These are phyloP conservation scores for Aporophyla lueneburgensis DNA, from an alignment of 2,888 invertebrate genomes.

Conservation along the genomic window DNA sequence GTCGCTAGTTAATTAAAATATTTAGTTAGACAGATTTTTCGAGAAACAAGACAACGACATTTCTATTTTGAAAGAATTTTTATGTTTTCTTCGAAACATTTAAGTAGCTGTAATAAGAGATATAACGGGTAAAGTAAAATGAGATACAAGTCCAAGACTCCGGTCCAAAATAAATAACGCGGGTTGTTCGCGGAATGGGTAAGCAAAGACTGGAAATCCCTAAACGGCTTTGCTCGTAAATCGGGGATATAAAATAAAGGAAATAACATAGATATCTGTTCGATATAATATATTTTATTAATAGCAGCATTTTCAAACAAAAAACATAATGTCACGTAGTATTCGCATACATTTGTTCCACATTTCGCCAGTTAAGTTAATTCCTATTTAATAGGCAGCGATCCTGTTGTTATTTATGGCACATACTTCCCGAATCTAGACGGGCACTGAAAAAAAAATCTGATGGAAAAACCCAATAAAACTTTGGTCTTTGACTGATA, in stretches of 20 bases:
- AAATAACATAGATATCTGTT: conserved; percentile 45
- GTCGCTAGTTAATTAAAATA: background rate
- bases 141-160: conserved; percentile 65
- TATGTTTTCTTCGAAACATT: background rate
- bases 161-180: conserved; percentile 69
- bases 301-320: background rate
- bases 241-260: conserved; percentile 62
- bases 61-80: background rate
- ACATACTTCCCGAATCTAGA: background rate
- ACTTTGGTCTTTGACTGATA: no score
- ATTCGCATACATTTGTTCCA: background rate
- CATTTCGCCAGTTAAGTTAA: background rate
- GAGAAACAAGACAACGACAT: background rate
- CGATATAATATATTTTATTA: conserved; percentile 1
- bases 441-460: background rate
- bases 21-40: background rate
- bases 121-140: conserved; percentile 52
- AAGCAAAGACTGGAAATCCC: conserved; percentile 70
- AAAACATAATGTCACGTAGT: background rate
- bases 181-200: conserved; percentile 69
- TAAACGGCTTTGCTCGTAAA: conserved; percentile 67
- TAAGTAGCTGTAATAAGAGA: conserved; percentile 12
- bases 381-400: background rate
- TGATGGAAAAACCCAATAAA: background rate
- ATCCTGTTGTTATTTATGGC: background rate